Evolutionary conservation across 2,888 invertebrate genomes (phyloP).

Genomic region (Sepiola atlantica): DNA sequence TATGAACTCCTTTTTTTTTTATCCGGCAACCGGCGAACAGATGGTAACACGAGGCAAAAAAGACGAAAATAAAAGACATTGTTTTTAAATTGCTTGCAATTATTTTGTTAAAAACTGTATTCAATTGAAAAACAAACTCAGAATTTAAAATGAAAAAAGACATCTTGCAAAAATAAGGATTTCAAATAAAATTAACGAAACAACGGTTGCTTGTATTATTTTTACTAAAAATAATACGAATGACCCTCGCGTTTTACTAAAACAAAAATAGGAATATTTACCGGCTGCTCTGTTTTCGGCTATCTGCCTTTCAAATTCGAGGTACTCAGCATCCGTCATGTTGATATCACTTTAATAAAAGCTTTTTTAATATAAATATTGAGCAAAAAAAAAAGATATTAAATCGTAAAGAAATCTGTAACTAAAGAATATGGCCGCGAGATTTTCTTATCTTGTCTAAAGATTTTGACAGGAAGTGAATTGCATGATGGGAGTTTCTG

Average conservation of each 20-base stretch:
- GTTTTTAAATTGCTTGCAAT: neutral
- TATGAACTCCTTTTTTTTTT: neutral
- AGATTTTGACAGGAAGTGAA: slow-evolving; percentile 20
- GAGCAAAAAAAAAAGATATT: neutral
- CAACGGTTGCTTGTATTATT: neutral
- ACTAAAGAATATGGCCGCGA: neutral
- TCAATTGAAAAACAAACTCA: neutral
- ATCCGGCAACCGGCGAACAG: neutral
- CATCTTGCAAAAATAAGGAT: neutral
- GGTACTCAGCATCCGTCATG: slow-evolving; percentile 46
- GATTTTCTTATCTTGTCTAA: neutral
- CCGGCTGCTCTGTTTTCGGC: slow-evolving; percentile 47
- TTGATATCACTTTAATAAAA: slow-evolving; percentile 24
- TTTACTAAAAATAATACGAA: too few relatives aligned
- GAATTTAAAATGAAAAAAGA: neutral
- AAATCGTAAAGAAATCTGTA: neutral
- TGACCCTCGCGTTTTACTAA: neutral
- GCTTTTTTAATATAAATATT: neutral
- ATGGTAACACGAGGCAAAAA: neutral
- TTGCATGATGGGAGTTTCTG: neutral
- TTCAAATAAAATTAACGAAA: neutral
- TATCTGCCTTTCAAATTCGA: slow-evolving; percentile 46
- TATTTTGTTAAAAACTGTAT: neutral
- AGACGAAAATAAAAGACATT: neutral
- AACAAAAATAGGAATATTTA: slow-evolving; percentile 13